Conservation (phyloP, 2,113 vertebrate species). For the Nothobranchius furzeri region DNA sequence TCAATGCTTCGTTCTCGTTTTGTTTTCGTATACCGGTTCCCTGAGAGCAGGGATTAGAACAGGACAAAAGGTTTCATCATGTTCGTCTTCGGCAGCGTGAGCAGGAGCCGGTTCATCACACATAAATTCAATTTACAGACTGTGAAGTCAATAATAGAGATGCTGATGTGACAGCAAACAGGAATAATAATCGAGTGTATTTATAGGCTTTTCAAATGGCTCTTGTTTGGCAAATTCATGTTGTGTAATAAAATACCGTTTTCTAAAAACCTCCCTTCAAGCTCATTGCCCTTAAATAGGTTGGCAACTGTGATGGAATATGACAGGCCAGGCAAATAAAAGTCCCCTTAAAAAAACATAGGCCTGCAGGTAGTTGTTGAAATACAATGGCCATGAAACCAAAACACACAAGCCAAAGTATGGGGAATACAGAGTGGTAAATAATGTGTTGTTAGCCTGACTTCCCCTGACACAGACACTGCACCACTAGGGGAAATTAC, state of each 20-base stretch:
- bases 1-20: constrained; percentile 30
- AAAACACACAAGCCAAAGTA: background rate
- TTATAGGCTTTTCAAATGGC: background rate
- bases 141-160: constrained; percentile 3
- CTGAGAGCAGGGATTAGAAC: constrained; percentile 17
- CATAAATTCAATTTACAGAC: constrained; percentile 27
- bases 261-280: background rate
- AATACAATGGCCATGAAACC: background rate
- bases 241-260: background rate
- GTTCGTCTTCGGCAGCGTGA: background rate
- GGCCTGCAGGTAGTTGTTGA: background rate
- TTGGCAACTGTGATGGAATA: background rate
- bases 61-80: constrained; percentile 5
- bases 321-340: constrained; percentile 3
- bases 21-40: constrained; percentile 27
- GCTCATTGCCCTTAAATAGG: background rate
- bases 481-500: background rate
- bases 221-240: background rate
- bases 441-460: background rate
- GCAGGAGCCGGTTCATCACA: background rate
- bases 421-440: background rate
- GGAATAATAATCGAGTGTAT: constrained; percentile 3
- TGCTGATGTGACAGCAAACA: constrained; percentile 10
- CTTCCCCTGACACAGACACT: background rate
- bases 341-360: background rate